Evolutionary conservation across 92 coral and sea anemone species (phyloP).

Genomic region (Phymanthus crucifer): DNA sequence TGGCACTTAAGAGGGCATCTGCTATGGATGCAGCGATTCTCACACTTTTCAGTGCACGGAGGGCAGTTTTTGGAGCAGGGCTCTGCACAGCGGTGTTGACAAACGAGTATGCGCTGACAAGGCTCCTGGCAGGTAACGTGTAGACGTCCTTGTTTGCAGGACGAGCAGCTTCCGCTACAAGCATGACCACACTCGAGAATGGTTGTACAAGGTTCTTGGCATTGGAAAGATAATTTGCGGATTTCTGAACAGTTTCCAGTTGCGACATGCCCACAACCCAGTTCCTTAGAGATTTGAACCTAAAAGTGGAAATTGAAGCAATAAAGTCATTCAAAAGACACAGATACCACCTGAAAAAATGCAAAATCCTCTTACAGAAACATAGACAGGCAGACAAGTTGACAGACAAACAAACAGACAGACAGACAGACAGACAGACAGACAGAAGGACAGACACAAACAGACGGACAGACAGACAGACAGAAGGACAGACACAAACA

Average conservation of each 20-base stretch:
- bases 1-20: constrained; percentile 65
- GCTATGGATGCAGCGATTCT: constrained; percentile 82
- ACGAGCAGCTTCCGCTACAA: constrained; percentile 73
- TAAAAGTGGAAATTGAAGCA: background rate
- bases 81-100: constrained; percentile 76
- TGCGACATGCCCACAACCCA: constrained; percentile 70
- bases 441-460: no score
- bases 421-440: no score
- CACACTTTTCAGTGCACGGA: constrained; percentile 70
- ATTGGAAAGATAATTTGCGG: constrained; percentile 34
- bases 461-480: no score
- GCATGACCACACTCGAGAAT: constrained; percentile 69
- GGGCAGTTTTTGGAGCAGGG: constrained; percentile 94
- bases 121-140: constrained; percentile 73
- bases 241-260: constrained; percentile 56
- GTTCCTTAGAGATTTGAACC: constrained; percentile 38
- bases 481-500: no score
- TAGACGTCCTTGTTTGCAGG: constrained; percentile 80
- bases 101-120: constrained; percentile 73
- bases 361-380: no score
- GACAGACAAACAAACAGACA: no score
- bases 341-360: no score
- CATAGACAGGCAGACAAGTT: no score
- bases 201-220: constrained; percentile 71
- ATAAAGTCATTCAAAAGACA: background rate